These are phyloP conservation scores for Coendou prehensilis DNA, from an alignment of 2,797 vertebrate species.

Conservation along the genomic window DNA sequence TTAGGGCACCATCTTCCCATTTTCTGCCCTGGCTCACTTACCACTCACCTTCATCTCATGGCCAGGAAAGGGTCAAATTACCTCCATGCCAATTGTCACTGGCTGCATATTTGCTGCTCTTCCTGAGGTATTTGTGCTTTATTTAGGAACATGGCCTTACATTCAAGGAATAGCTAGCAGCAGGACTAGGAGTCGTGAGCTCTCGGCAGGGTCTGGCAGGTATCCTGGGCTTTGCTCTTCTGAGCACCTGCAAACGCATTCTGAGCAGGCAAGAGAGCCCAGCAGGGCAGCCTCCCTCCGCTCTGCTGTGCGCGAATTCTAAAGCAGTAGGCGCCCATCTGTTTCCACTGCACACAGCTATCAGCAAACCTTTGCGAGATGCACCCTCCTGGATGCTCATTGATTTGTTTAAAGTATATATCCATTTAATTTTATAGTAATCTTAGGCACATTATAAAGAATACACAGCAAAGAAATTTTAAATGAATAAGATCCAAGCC, in stretches of 20 bases:
- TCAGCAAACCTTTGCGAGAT: background rate
- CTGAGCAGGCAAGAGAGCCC: background rate
- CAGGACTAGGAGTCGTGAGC: background rate
- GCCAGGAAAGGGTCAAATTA: background rate
- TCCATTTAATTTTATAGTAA: background rate
- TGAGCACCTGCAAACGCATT: background rate
- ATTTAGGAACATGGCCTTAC: background rate
- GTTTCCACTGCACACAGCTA: background rate
- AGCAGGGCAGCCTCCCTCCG: background rate
- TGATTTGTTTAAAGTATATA: background rate
- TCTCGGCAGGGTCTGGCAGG: background rate
- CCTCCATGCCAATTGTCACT: background rate
- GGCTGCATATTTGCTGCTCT: background rate
- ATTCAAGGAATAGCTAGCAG: background rate
- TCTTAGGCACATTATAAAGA: constrained; percentile 2
- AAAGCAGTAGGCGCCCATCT: background rate
- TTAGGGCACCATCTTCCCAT: background rate
- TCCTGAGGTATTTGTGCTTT: background rate
- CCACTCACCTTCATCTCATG: background rate
- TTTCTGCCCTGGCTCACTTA: background rate
- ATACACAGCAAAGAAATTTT: background rate
- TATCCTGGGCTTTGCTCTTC: background rate
- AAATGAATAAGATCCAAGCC: constrained; percentile 40
- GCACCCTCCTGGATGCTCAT: background rate
- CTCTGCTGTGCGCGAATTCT: rapidly evolving